Base-by-base conservation (phyloP, 2,113 vertebrate species). In the Eurypyga helias region DNA sequence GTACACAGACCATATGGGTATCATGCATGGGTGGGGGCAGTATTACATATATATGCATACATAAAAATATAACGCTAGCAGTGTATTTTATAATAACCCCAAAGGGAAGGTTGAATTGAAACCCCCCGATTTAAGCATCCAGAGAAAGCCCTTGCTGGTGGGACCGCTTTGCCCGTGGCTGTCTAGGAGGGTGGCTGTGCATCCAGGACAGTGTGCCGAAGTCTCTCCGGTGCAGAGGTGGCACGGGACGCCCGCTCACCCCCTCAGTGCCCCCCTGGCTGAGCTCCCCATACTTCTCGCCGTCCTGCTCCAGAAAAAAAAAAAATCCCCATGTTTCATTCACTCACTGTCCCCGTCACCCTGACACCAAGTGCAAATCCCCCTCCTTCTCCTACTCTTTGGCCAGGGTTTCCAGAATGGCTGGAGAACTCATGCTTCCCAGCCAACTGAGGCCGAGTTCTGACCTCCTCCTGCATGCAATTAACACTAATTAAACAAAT, bases 401-500 rank as follows among this genome's bases (percentile, higher is more conserved):
- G 0, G 6, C 34, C 4, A 1, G 26, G 33, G 14, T n/a, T 89
- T 66, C 55, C 60, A 64, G 49, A 60, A 21, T 0, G 7, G 58
- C 36, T 9, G 13, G 15, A 83, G 54, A 78, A 49, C 11, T 70
- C 0, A 0, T 1, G 2, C 19, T 75, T 91, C 48, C 26, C 46
- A 61, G 69, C 69, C 13, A 5, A 72, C 28, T 52, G 65, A 88
- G 48, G 65, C 86, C 61, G 89, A 75, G 52, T 75, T 87, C 90
- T 91, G 72, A 62, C 70, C 69, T 91, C 89, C 73, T 87, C 20
- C 77, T 84, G 52, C 55, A 62, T 46, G 83, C 91, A 96, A 89
- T 94, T 97, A 96, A 89, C 77, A 87, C 52, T 93, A 84, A 96
- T 97, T 96, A 91, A 94, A 54, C 67, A 87, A 87, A 87, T 78